Evolutionary conservation across 2,888 invertebrate genomes (phyloP).

Genomic region (Melanostoma scalare): DNA sequence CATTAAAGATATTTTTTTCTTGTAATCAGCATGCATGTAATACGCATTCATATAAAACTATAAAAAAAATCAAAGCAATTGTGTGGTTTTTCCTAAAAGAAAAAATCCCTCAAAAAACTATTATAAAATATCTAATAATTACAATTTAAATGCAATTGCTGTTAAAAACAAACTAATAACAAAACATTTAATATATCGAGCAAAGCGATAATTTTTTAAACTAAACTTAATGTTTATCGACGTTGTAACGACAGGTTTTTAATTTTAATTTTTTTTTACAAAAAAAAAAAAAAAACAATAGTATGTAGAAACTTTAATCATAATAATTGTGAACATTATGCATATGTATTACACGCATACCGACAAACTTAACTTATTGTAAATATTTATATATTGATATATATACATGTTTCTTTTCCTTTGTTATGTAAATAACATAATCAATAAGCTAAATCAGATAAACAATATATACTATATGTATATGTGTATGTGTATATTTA

Average conservation of each 20-base stretch:
- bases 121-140: conserved; percentile 21
- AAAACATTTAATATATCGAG: conserved; percentile 18
- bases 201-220: conserved; percentile 51
- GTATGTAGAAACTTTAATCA: conserved; percentile 47
- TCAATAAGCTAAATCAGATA: conserved; percentile 34
- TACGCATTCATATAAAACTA: conserved; percentile 51
- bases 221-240: conserved; percentile 56
- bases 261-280: conserved; percentile 39
- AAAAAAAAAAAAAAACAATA: conserved; percentile 22
- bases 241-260: conserved; percentile 58
- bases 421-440: conserved; percentile 66
- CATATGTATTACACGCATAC: conserved; percentile 57
- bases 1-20: conserved; percentile 37
- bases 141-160: conserved; percentile 56
- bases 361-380: conserved; percentile 63
- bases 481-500: conserved; percentile 31
- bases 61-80: conserved; percentile 65
- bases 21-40: conserved; percentile 61
- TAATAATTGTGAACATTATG: conserved; percentile 50
- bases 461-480: conserved; percentile 29
- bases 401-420: conserved; percentile 41
- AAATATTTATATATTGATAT: conserved; percentile 63
- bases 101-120: conserved; percentile 40
- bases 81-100: conserved; percentile 66
- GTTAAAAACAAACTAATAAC: conserved; percentile 34